Percentiles rank a stretch among this genome's conserved stretches.
Conservation (phyloP, 2,888 invertebrate species). For the Psylliodes chrysocephalus region DNA sequence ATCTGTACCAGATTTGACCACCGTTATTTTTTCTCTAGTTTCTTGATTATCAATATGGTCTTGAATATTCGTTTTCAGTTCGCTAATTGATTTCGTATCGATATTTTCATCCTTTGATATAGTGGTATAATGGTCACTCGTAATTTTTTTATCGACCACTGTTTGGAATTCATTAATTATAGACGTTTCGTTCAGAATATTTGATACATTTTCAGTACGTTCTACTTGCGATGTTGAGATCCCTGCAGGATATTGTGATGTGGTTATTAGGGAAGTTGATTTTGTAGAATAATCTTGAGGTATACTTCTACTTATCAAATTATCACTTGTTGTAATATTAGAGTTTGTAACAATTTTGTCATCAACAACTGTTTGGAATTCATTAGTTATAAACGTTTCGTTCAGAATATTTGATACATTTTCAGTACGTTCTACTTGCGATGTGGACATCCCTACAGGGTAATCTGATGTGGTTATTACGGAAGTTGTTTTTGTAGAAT, state of each 20-base stretch:
- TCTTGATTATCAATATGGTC: constrained; percentile 41
- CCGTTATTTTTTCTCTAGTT: constrained; percentile 39
- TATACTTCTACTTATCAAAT: too few species aligned
- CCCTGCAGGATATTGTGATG: too few species aligned
- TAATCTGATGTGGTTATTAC: too few species aligned
- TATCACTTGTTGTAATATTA: too few species aligned
- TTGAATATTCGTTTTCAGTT: constrained; percentile 28
- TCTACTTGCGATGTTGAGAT: constrained; percentile 51
- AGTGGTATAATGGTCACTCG: constrained; percentile 53
- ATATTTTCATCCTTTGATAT: constrained; percentile 8
- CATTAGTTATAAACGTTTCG: constrained; percentile 52
- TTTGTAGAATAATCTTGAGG: too few species aligned
- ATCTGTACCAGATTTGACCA: constrained; percentile 38
- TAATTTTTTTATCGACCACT: constrained; percentile 50
- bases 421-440: constrained; percentile 50
- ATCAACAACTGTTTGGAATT: constrained; percentile 52
- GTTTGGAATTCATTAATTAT: constrained; percentile 53
- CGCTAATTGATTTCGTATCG: constrained; percentile 21
- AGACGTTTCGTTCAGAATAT: constrained; percentile 52
- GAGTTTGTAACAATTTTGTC: too few species aligned
- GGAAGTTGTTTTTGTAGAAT: too few species aligned
- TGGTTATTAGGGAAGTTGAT: too few species aligned
- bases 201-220: constrained; percentile 50
- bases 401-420: constrained; percentile 50
- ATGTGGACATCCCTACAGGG: constrained; percentile 38